phyloP scores from a whole-genome alignment of 1,140 invertebrate species.

The Apocrypta bakeri region DNA sequence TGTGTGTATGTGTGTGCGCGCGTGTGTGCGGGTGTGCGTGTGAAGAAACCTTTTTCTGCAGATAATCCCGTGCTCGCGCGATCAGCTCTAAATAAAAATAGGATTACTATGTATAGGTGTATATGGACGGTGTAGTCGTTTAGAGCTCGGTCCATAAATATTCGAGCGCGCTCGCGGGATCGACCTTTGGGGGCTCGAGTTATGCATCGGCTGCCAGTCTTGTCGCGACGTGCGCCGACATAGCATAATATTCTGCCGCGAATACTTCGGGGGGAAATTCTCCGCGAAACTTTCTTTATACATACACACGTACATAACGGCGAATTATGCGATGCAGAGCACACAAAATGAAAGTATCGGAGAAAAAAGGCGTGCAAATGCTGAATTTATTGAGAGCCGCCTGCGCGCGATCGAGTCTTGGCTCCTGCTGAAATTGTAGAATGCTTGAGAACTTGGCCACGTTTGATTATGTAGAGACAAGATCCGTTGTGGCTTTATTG shows the following conservation, averaged over 20 bases:
- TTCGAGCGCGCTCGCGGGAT: not conserved
- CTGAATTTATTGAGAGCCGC: not conserved
- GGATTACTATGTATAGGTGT: not conserved
- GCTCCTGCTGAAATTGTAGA: not conserved
- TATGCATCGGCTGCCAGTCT: not conserved
- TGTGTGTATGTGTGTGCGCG: too few species aligned
- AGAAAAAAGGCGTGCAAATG: not conserved
- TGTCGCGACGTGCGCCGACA: not conserved
- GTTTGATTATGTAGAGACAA: conserved; percentile 17
- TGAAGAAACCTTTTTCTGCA: not conserved
- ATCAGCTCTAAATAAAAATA: conserved; percentile 18
- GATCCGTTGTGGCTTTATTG: not conserved
- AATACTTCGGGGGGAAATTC: conserved; percentile 4
- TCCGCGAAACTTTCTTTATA: conserved; percentile 12
- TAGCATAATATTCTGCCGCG: conserved; percentile 2
- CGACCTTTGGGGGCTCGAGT: conserved; percentile 7
- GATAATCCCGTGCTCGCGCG: not conserved
- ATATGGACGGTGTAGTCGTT: too few species aligned
- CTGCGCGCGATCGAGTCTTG: not conserved
- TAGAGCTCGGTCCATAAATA: not conserved
- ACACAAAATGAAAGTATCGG: not conserved
- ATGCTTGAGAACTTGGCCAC: conserved; percentile 27
- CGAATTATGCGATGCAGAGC: conserved; percentile 9
- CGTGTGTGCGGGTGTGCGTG: not conserved
- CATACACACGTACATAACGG: not conserved